These are phyloP conservation scores for Glyphotaelius pellucidus DNA, from an alignment of 2,888 invertebrate species.

Conservation along the genomic window DNA sequence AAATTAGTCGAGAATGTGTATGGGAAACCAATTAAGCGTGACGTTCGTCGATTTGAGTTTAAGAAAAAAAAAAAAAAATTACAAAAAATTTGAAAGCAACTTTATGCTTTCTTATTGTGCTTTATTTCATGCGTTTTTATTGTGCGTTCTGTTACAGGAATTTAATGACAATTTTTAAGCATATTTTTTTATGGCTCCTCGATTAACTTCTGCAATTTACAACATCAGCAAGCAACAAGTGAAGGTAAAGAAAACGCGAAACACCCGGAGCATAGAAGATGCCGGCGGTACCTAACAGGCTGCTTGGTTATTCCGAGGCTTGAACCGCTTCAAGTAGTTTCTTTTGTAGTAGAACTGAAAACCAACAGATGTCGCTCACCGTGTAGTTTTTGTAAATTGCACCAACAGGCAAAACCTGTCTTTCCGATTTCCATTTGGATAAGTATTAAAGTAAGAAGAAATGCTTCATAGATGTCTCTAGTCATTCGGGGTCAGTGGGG, in stretches of 20 bases:
- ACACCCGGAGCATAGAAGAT: constrained; percentile 61
- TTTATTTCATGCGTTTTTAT: too few species aligned
- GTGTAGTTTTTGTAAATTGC: not conserved
- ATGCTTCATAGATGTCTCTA: not conserved
- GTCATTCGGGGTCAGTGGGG: too few species aligned
- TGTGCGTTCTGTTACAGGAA: not conserved
- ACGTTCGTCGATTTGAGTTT: not conserved
- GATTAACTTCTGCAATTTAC: constrained; percentile 56
- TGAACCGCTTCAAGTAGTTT: constrained; percentile 2
- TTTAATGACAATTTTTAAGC: not conserved
- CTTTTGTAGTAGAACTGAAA: not conserved
- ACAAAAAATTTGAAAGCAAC: not conserved
- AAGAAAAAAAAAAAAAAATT: not conserved
- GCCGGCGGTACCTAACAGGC: constrained; percentile 36
- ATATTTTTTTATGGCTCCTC: constrained; percentile 43
- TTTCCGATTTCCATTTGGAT: too few species aligned
- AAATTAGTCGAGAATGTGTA: constrained; percentile 46
- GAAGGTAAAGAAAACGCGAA: constrained; percentile 63
- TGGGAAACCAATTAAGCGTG: constrained; percentile 58
- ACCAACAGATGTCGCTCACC: not conserved
- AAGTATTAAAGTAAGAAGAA: not conserved
- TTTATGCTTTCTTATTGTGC: not conserved
- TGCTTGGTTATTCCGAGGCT: constrained; percentile 54
- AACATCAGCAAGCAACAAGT: constrained; percentile 59
- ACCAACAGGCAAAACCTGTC: not conserved